Percentiles rank a stretch among this genome's conserved stretches.
Conservation (phyloP, 1,140 invertebrate species). For the Eupeodes corollae region DNA sequence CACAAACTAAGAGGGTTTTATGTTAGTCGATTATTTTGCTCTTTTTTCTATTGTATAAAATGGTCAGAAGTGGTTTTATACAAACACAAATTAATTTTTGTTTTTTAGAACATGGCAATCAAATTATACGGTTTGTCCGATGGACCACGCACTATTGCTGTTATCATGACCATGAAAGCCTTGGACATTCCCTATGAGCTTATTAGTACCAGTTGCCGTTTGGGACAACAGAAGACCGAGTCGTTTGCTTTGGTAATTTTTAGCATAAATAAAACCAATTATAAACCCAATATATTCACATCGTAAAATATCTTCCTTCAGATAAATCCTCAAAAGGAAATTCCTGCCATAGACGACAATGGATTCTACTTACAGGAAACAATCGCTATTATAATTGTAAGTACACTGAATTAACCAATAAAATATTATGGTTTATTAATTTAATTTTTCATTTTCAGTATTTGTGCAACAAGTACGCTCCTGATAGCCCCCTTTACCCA, state of each 20-base stretch:
- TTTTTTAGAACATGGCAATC: slow-evolving; percentile 28
- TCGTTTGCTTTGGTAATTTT: slow-evolving; percentile 52
- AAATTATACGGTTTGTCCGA: slow-evolving; percentile 61
- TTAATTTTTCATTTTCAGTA: slow-evolving; percentile 44
- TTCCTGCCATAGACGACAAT: slow-evolving; percentile 61
- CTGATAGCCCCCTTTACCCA: slow-evolving; percentile 53
- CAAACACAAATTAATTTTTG: neutral
- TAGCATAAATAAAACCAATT: slow-evolving; percentile 4
- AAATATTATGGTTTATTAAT: no score
- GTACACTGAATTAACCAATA: no score
- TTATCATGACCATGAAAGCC: slow-evolving; percentile 51
- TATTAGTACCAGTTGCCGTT: slow-evolving; percentile 53
- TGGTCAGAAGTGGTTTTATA: no score
- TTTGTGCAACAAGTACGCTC: slow-evolving; percentile 58
- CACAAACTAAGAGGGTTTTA: no score
- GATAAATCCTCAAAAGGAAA: slow-evolving; percentile 71
- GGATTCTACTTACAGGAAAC: slow-evolving; percentile 62
- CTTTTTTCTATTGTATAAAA: no score
- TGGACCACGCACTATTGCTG: slow-evolving; percentile 61
- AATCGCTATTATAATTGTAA: slow-evolving; percentile 52
- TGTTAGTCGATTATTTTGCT: no score
- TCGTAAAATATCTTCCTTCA: slow-evolving; percentile 34
- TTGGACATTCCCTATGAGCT: slow-evolving; percentile 52
- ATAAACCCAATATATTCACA: neutral
- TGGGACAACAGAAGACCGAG: slow-evolving; percentile 56